Conservation (phyloP, 2,113 vertebrate species). For the Takifugu bimaculatus region DNA sequence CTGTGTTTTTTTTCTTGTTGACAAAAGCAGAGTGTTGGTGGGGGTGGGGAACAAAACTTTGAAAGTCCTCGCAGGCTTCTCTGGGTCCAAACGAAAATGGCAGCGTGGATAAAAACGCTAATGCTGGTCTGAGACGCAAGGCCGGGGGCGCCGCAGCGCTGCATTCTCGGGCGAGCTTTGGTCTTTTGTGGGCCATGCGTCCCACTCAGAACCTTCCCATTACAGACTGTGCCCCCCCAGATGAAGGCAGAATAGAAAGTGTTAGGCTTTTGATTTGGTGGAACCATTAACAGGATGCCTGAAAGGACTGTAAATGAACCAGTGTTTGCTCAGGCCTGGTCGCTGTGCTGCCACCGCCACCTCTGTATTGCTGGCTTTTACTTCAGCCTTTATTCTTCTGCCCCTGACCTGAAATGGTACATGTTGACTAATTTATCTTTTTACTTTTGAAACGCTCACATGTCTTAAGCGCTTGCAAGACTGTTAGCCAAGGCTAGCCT, state of each 20-base stretch:
- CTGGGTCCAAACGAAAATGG: slow-evolving; percentile 81
- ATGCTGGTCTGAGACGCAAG: slow-evolving; percentile 80
- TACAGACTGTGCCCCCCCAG: slow-evolving; percentile 78
- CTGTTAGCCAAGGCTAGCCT: not conserved
- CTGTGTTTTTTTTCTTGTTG: slow-evolving; percentile 68
- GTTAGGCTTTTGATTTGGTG: slow-evolving; percentile 80
- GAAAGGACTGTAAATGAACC: slow-evolving; percentile 93
- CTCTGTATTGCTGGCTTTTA: slow-evolving; percentile 37
- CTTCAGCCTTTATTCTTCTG: slow-evolving; percentile 26
- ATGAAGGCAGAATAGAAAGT: slow-evolving; percentile 73
- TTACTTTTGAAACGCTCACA: no score
- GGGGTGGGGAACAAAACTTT: slow-evolving; percentile 57
- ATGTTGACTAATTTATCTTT: no score
- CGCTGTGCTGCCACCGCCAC: slow-evolving; percentile 39
- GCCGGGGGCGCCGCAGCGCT: slow-evolving; percentile 82
- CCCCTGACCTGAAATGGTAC: not conserved
- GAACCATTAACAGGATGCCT: slow-evolving; percentile 69
- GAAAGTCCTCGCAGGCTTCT: slow-evolving; percentile 79
- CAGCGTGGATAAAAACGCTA: slow-evolving; percentile 85
- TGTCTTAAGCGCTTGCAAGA: not conserved
- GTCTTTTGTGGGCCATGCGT: slow-evolving; percentile 85
- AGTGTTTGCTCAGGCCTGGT: slow-evolving; percentile 59
- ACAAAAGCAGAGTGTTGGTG: slow-evolving; percentile 63
- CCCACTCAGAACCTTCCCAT: slow-evolving; percentile 77
- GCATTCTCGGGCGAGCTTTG: slow-evolving; percentile 75